Evolutionary conservation across 2,797 vertebrate genomes (phyloP), one percentile per base, ranked within the genome.

Genomic region (Hyperoplus lanceolatus): DNA sequence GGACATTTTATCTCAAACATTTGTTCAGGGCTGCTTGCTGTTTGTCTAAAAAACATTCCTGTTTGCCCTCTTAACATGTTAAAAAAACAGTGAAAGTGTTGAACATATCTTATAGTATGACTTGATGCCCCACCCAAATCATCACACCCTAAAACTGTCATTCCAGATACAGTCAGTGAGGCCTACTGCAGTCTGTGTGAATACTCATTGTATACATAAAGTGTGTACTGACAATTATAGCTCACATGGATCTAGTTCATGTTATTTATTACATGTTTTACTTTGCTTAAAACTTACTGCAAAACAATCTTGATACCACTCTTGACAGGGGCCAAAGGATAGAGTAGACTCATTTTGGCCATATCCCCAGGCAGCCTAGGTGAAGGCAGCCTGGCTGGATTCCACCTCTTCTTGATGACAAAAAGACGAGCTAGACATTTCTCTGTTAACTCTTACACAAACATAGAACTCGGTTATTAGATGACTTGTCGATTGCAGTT

Each of bases 61-160:
- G 6, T 15, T 39, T 49, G 4, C 10, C 2, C 2, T 5, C 51
- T 73, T 61, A n/a, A 58, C 1, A 4, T 14, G 2, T 66, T 10
- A 42, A 18, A 60, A 59, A 58, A 55, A 9, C 11, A n/a, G 13
- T 56, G 50, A 43, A 64, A n/a, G 18, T 62, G 14, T 63, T 54
- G 39, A 51, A 48, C 29, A 45, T 4, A 18, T n/a, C 5, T 72
- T 58, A 49, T 38, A 29, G 21, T 46, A 9, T 73, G 38, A 42
- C 48, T 68, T 69, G 9, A 55, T 70, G 82, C 85, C 81, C 39
- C 70, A 80, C 90, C 91, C 55, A 49, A 67, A 78, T 48, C 46
- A 50, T 70, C 78, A 81, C 87, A 71, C 88, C 87, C 79, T 81
- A 63, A 84, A 76, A 55, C 53, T 69, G 1, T 83, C 75, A 87